Percentiles rank a stretch among this genome's conserved stretches.
Conservation (phyloP, 92 coral and sea anemone genomes). For the Blastomussa wellsi region DNA sequence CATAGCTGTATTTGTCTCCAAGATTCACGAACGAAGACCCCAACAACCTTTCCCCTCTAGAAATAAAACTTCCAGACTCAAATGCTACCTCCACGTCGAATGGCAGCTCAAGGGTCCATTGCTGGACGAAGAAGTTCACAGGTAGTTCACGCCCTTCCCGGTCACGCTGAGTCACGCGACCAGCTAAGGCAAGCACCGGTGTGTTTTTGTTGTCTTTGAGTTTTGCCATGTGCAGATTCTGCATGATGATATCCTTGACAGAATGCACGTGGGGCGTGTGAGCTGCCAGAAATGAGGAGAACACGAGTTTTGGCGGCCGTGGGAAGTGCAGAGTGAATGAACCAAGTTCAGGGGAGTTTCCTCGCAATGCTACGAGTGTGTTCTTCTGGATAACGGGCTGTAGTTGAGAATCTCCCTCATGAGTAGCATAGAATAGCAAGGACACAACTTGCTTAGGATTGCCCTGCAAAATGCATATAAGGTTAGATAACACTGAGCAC, state of each 20-base stretch:
- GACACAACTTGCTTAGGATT: slow-evolving; percentile 83
- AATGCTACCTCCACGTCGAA: slow-evolving; percentile 87
- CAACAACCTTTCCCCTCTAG: slow-evolving; percentile 57
- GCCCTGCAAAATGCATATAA: slow-evolving; percentile 39
- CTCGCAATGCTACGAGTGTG: slow-evolving; percentile 69
- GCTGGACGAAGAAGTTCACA: slow-evolving; percentile 77
- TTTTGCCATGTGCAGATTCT: slow-evolving; percentile 74
- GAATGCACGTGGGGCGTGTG: slow-evolving; percentile 91
- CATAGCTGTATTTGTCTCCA: slow-evolving; percentile 59
- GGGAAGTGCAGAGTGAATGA: slow-evolving; percentile 74
- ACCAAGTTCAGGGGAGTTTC: slow-evolving; percentile 89
- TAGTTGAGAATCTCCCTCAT: slow-evolving; percentile 72
- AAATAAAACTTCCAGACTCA: slow-evolving; percentile 77
- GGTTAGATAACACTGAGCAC: background rate
- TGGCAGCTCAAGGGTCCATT: slow-evolving; percentile 85
- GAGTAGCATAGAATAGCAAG: slow-evolving; percentile 86
- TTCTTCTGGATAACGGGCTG: slow-evolving; percentile 63
- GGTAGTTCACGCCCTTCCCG: slow-evolving; percentile 78
- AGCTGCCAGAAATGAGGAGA: slow-evolving; percentile 75
- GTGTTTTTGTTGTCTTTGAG: slow-evolving; percentile 49
- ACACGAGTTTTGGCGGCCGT: slow-evolving; percentile 58
- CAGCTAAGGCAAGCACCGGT: slow-evolving; percentile 77
- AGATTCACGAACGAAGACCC: slow-evolving; percentile 76
- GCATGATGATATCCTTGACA: slow-evolving; percentile 83
- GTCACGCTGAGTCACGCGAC: slow-evolving; percentile 67